phyloP scores from a whole-genome alignment of 1,140 invertebrate genomes.

The Colletes latitarsis region DNA sequence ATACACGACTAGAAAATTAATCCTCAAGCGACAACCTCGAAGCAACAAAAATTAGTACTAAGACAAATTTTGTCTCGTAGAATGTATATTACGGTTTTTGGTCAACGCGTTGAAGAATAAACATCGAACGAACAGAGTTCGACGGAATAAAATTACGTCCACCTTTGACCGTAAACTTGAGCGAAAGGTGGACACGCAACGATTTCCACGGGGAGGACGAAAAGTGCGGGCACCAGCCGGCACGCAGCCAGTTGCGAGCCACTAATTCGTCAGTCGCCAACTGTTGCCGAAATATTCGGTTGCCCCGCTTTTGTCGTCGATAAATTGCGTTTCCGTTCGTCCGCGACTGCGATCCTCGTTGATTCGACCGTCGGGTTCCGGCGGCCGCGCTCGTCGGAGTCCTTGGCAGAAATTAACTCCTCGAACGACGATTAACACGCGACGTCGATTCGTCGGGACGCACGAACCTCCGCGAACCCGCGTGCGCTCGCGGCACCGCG shows the following conservation, averaged over 20 bases:
- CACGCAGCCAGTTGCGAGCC: conserved; percentile 36
- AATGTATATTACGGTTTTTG: no score
- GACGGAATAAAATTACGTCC: no score
- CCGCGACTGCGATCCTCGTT: background rate
- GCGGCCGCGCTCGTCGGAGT: background rate
- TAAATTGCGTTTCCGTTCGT: background rate
- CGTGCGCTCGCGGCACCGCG: background rate
- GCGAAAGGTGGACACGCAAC: conserved; percentile 62
- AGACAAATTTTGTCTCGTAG: no score
- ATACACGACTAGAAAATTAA: no score
- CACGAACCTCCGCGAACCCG: background rate
- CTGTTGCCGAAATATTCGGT: conserved; percentile 43
- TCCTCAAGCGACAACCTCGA: no score
- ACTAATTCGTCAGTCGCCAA: conserved; percentile 41
- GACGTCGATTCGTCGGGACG: no score
- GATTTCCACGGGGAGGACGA: conserved; percentile 71
- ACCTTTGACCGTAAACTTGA: no score
- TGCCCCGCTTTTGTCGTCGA: background rate
- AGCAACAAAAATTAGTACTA: no score
- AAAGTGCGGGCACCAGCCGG: conserved; percentile 72
- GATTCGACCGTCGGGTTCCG: conserved; percentile 1
- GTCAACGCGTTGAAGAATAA: no score
- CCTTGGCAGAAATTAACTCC: conserved; percentile 3
- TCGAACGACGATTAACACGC: background rate
- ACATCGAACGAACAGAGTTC: no score